Percentiles rank a stretch among this genome's conserved stretches.
Conservation (phyloP, 2,113 vertebrate species). For the Hassar affinis region DNA sequence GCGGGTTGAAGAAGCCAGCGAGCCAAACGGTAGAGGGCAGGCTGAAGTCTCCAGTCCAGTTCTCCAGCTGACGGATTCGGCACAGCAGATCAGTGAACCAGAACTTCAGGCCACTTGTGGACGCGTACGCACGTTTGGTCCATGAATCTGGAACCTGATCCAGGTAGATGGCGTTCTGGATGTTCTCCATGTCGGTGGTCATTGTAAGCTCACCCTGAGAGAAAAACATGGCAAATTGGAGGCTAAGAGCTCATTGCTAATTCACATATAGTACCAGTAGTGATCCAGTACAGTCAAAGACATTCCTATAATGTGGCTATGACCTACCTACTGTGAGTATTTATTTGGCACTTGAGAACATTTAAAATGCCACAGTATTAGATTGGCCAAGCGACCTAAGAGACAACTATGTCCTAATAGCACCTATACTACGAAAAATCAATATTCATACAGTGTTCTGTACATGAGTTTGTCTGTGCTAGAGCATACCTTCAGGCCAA, state of each 20-base stretch:
- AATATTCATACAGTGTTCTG: neutral
- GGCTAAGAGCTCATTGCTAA: neutral
- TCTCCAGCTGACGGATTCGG: conserved; percentile 86
- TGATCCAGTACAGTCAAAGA: neutral
- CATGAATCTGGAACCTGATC: conserved; percentile 84
- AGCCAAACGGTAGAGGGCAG: conserved; percentile 86
- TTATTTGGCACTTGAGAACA: conserved; percentile 26
- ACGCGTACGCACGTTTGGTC: conserved; percentile 85
- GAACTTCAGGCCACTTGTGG: conserved; percentile 75
- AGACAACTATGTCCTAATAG: conserved; percentile 20
- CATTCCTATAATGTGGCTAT: neutral
- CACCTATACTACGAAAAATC: conserved; percentile 2
- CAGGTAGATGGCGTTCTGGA: conserved; percentile 84
- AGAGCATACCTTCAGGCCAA: conserved; percentile 83
- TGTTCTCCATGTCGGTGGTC: conserved; percentile 87
- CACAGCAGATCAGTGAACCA: conserved; percentile 88
- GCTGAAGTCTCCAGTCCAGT: conserved; percentile 83
- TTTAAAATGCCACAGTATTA: conserved; percentile 22
- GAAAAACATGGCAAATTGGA: neutral
- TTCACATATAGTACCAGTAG: neutral
- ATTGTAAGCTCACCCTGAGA: conserved; percentile 88
- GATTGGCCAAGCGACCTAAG: conserved; percentile 6
- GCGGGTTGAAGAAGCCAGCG: conserved; percentile 90
- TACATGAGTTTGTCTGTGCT: neutral
- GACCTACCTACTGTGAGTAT: too few species aligned